phyloP scores from a whole-genome alignment of 2,888 invertebrate genomes.

The Timema podura region DNA sequence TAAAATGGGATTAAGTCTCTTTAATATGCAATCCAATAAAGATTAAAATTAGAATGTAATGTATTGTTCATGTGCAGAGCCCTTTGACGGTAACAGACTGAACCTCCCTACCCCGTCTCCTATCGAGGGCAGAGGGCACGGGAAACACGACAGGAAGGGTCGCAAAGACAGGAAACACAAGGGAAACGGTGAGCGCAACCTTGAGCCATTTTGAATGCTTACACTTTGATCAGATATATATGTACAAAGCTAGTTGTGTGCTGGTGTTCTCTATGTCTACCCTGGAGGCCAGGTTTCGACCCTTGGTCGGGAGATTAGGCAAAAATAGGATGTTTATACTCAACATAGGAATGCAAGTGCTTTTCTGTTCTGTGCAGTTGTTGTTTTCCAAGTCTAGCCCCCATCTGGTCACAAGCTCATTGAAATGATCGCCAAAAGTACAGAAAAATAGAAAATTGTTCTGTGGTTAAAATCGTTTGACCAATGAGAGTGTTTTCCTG shows the following conservation, averaged over 20 bases:
- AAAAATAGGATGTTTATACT: slow-evolving; percentile 36
- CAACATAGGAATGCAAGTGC: background rate
- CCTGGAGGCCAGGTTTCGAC: no score
- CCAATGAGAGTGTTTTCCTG: no score
- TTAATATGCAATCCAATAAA: no score
- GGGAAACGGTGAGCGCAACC: slow-evolving; percentile 42
- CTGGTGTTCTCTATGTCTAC: no score
- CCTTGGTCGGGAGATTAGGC: slow-evolving; percentile 29
- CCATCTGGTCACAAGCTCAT: background rate
- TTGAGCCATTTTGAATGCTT: slow-evolving; percentile 14
- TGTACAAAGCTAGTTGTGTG: slow-evolving; percentile 32
- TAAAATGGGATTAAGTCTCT: no score
- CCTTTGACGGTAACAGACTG: background rate
- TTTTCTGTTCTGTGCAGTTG: slow-evolving; percentile 39
- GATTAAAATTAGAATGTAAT: background rate
- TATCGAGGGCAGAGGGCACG: slow-evolving; percentile 20
- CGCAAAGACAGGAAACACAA: slow-evolving; percentile 45
- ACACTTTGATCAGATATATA: background rate
- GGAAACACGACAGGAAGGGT: slow-evolving; percentile 35
- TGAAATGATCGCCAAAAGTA: no score
- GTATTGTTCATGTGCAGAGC: background rate
- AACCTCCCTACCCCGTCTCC: slow-evolving; percentile 12
- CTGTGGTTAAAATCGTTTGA: no score
- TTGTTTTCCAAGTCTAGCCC: slow-evolving; percentile 21
- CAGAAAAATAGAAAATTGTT: no score